Evolutionary conservation across 2,888 invertebrate species (phyloP), one percentile per base, ranked within the genome.

Genomic region (Phoenoteleia sp.): DNA sequence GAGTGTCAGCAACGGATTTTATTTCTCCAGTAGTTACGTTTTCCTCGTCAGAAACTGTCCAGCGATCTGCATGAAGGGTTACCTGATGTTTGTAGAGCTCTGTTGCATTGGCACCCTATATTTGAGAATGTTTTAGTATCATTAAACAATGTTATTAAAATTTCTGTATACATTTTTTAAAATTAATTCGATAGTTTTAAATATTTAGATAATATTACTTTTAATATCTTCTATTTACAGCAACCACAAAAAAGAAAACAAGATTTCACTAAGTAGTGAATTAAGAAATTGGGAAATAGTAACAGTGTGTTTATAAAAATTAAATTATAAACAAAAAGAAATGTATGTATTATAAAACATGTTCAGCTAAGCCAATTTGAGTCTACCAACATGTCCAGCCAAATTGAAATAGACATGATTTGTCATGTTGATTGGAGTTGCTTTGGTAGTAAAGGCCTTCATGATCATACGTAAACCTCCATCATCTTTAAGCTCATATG

Each of bases 321-420:
- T 29, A 11, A 47, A 33, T 72, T 39, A 9, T 52, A 5, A 23
- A 39, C 39, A 13, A 39, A 13, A 39, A 39, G 3, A 13, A 11
- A 13, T 39, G 3, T 13, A 49, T 49, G 0, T 39, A 67, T 67
- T 7, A n/a, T n/a, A n/a, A n/a, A 66, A 80, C 80, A 66, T 80
- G 80, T 25, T 71, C 79, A n/a, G n/a, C n/a, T n/a, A n/a, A 39
- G 79, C 79, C n/a, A 79, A 29, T 21, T 45, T n/a, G 15, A 21
- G 11, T 7, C 45, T 45, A 19, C 36, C 36, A 36, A 36, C 36
- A 36, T 36, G 39, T n/a, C 99, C 99, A 56, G 96, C 97, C 45
- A 99, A 95, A 94, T 99, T 99, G 94, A 99, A 99, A 93, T 97
- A 99, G 0, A 97, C 96, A 91, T 98, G 97, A 93, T 97, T 97